phyloP scores from a whole-genome alignment of 2,888 invertebrate genomes.

The Heteromurus nitidus region DNA sequence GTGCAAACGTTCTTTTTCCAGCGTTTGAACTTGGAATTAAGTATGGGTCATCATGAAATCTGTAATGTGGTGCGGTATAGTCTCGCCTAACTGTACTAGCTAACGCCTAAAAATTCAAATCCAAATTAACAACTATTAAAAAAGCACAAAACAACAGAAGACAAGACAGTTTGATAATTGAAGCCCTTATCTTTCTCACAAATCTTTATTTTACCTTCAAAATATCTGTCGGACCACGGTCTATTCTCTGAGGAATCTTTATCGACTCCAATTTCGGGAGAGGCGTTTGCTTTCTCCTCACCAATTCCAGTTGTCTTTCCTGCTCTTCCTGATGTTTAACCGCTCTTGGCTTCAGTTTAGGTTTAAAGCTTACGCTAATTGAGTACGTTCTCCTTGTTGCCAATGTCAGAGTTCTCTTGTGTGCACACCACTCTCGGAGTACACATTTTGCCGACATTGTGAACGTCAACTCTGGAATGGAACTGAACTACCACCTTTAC shows the following conservation, averaged over 20 bases:
- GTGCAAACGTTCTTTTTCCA: constrained; percentile 83
- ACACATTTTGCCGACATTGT: constrained; percentile 39
- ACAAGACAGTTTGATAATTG: too few species aligned
- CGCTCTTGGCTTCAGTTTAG: constrained; percentile 25
- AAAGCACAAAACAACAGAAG: too few species aligned
- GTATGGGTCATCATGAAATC: constrained; percentile 94
- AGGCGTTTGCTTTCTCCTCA: constrained; percentile 68
- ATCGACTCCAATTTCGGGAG: constrained; percentile 75
- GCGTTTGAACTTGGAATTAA: constrained; percentile 85
- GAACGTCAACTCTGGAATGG: neutral
- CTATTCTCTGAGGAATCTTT: constrained; percentile 83
- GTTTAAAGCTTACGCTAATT: constrained; percentile 16
- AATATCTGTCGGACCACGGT: constrained; percentile 88
- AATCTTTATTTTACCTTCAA: constrained; percentile 82
- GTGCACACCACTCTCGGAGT: constrained; percentile 9
- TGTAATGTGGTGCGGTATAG: constrained; percentile 90
- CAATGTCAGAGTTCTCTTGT: too few species aligned
- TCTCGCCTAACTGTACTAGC: constrained; percentile 87
- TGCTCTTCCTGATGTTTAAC: neutral
- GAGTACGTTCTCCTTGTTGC: constrained; percentile 1
- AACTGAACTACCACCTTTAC: neutral
- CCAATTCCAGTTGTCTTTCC: constrained; percentile 1
- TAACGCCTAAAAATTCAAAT: constrained; percentile 82
- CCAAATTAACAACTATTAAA: too few species aligned
- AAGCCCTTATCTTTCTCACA: too few species aligned